Evolutionary conservation across 2,797 vertebrate species (phyloP).

Genomic region (Erpetoichthys calabaricus): DNA sequence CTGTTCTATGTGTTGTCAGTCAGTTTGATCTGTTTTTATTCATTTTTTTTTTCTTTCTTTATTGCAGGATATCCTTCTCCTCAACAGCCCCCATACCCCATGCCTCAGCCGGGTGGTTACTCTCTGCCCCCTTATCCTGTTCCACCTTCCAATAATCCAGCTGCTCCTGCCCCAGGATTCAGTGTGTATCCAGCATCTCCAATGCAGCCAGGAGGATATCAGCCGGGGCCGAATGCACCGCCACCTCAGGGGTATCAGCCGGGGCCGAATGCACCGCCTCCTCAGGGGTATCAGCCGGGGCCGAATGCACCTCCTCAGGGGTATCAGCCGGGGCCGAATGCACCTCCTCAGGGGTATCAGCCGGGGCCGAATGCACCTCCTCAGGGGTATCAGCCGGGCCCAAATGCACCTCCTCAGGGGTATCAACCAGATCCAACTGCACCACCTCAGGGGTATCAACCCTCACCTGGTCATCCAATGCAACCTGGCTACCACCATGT

Average conservation of each 20-base stretch:
- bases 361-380: slow-evolving; percentile 10
- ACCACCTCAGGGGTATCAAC: no score
- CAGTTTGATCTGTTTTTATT: no score
- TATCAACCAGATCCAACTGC: neutral
- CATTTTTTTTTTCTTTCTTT: neutral
- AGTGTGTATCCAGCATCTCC: slow-evolving; percentile 20
- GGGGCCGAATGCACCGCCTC: slow-evolving; percentile 17
- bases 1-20: no score
- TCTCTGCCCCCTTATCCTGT: slow-evolving; percentile 41
- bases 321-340: slow-evolving; percentile 8
- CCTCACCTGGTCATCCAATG: no score
- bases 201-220: slow-evolving; percentile 29
- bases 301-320: slow-evolving; percentile 21
- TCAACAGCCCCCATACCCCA: slow-evolving; percentile 41
- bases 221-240: slow-evolving; percentile 8
- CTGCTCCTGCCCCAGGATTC: slow-evolving; percentile 49
- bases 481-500: no score
- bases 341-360: slow-evolving; percentile 11
- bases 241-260: neutral
- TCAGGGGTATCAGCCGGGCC: slow-evolving; percentile 26
- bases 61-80: slow-evolving; percentile 44
- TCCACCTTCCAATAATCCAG: slow-evolving; percentile 24
- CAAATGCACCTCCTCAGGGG: slow-evolving; percentile 10
- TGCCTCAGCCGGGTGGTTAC: slow-evolving; percentile 32
- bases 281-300: slow-evolving; percentile 47